A percentile compares a stretch with the other conserved stretches of the same genome.
Evolutionary conservation across 2,888 invertebrate species (phyloP).

Genomic region (Trimorus sp.): DNA sequence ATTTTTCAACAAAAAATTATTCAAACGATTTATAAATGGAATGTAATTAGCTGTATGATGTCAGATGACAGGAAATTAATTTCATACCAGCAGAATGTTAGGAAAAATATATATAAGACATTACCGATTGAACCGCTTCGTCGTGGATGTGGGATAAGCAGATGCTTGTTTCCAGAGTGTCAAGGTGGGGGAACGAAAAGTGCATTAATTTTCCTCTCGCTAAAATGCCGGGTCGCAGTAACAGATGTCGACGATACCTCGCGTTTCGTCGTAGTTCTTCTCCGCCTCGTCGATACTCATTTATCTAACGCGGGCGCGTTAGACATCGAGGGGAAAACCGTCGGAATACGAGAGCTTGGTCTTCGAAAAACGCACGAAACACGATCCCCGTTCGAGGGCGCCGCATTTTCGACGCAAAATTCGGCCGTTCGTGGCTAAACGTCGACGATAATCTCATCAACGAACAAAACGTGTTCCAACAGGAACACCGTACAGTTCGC

Average conservation of each 20-base stretch:
- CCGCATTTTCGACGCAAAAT: conserved; percentile 37
- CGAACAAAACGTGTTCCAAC: conserved; percentile 3
- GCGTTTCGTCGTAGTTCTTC: conserved; percentile 52
- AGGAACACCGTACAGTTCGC: no score
- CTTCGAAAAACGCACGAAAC: conserved; percentile 52
- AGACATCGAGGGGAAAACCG: conserved; percentile 27
- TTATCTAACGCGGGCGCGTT: conserved; percentile 60
- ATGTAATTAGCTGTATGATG: no score
- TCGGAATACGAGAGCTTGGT: conserved; percentile 38
- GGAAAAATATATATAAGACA: conserved; percentile 33
- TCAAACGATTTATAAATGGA: no score
- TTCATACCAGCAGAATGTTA: neutral
- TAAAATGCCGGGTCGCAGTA: conserved; percentile 47
- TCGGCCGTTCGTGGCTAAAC: conserved; percentile 36
- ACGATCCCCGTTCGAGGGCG: conserved; percentile 48
- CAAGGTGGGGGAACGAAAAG: conserved; percentile 43
- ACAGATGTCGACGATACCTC: conserved; percentile 59
- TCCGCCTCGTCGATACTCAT: conserved; percentile 56
- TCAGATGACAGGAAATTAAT: neutral
- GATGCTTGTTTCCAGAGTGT: conserved; percentile 45
- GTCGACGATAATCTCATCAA: conserved; percentile 30
- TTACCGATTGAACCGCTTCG: conserved; percentile 31
- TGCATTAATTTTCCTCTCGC: conserved; percentile 63
- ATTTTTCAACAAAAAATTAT: no score
- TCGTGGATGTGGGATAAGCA: conserved; percentile 52